Conservation (phyloP, 2,113 vertebrate species). For the Cochlearius cochlearius region DNA sequence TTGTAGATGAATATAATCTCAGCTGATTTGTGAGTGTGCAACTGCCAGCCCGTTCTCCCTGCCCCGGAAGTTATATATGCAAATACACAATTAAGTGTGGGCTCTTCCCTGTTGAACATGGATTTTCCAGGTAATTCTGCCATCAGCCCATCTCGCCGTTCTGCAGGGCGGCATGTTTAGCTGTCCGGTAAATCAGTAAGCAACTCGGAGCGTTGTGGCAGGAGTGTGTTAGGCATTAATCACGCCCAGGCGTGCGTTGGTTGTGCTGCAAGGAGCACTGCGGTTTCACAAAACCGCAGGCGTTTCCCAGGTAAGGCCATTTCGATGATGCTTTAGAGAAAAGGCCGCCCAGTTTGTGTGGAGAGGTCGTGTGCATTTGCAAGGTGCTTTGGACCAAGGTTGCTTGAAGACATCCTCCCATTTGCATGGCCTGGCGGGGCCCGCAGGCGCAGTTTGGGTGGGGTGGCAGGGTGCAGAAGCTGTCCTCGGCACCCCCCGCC, state of each 20-base stretch:
- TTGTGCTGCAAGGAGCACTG: neutral
- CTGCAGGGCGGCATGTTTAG: neutral
- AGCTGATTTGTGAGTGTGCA: neutral
- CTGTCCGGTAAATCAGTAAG: neutral
- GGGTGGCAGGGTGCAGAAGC: neutral
- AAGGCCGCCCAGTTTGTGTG: too few relatives aligned
- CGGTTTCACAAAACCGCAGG: rapidly evolving
- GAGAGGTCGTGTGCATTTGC: too few relatives aligned
- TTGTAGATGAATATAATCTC: neutral
- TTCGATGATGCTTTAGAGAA: neutral
- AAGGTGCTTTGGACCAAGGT: neutral
- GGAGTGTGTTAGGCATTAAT: neutral
- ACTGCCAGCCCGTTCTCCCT: neutral
- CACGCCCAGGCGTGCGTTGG: neutral
- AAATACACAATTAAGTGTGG: neutral
- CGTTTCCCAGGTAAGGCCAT: neutral
- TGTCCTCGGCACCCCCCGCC: neutral
- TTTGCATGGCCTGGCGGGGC: neutral
- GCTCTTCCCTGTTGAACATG: neutral
- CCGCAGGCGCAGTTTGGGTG: neutral
- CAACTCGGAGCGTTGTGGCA: neutral
- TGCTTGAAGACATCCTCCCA: neutral
- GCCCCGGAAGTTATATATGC: neutral
- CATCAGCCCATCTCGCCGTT: neutral
- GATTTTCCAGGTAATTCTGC: neutral